phyloP scores from a whole-genome alignment of 1,140 invertebrate species.

The Copidosoma floridanum region DNA sequence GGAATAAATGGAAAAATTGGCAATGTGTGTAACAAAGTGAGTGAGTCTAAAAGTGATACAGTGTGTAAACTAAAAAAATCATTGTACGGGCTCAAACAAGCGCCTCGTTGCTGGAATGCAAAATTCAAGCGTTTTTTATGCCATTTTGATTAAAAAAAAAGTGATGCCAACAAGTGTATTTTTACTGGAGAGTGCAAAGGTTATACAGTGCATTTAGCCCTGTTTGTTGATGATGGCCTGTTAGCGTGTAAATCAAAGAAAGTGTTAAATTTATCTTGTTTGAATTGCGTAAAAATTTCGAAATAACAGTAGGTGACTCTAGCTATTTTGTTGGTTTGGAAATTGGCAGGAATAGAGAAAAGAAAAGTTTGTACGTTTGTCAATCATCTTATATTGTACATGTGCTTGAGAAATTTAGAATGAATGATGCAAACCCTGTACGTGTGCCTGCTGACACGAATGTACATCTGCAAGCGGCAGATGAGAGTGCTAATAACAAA shows the following conservation, averaged over 20 bases:
- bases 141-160: no score
- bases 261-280: not conserved
- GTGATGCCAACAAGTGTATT: no score
- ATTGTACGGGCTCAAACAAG: no score
- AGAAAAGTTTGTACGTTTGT: not conserved
- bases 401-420: not conserved
- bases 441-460: not conserved
- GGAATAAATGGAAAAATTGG: not conserved
- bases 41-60: not conserved
- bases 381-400: not conserved
- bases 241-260: no score
- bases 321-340: no score
- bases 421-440: not conserved
- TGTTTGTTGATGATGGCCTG: not conserved
- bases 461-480: not conserved
- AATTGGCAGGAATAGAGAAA: not conserved
- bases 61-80: not conserved
- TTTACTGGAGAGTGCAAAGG: conserved; percentile 9
- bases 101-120: no score
- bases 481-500: not conserved
- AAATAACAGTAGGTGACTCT: not conserved
- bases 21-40: not conserved
- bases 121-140: no score
- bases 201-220: conserved; percentile 5
- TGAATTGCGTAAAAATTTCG: not conserved